These are phyloP conservation scores for Tupaia tana DNA, from an alignment of 2,113 vertebrate species.

Conservation along the genomic window DNA sequence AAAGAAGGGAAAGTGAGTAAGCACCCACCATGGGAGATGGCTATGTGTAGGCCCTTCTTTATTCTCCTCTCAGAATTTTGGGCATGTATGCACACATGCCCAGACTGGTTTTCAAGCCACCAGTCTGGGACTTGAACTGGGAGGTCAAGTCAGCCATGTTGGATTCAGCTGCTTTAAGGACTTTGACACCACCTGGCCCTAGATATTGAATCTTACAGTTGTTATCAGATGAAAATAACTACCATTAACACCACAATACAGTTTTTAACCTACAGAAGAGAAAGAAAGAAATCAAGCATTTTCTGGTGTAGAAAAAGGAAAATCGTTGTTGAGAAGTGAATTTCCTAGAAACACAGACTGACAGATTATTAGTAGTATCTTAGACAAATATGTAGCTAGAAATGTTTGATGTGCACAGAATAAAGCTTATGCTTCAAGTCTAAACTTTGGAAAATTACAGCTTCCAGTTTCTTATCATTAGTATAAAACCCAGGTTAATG, in stretches of 20 bases:
- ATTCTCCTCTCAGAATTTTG: no score
- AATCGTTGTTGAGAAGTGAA: background rate
- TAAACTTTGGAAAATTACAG: background rate
- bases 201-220: background rate
- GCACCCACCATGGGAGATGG: no score
- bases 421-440: background rate
- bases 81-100: no score
- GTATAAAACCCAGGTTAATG: background rate
- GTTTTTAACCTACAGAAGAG: background rate
- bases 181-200: no score
- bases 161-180: no score
- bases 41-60: no score
- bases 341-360: background rate
- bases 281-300: background rate
- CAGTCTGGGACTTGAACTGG: no score
- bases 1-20: no score
- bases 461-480: background rate
- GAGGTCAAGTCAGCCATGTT: no score
- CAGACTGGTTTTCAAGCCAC: no score
- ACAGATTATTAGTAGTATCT: background rate
- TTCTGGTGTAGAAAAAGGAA: background rate
- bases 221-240: background rate
- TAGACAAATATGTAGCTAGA: background rate
- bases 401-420: background rate
- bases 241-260: background rate